Conservation (phyloP, 2,888 invertebrate species). For the Elmis aenea region DNA sequence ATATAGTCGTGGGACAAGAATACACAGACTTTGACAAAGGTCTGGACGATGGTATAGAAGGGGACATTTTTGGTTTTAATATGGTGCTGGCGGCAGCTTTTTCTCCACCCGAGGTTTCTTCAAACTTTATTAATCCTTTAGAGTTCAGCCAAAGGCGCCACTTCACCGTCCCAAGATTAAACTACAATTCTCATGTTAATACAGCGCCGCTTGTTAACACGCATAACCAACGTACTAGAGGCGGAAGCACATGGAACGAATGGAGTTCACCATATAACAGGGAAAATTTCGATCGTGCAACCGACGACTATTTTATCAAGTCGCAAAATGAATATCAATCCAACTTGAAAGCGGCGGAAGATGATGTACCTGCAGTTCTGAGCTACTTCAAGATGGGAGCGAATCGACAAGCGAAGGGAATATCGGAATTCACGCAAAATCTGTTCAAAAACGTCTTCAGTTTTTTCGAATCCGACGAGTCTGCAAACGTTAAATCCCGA, state of each 20-base stretch:
- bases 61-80: constrained; percentile 63
- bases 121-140: constrained; percentile 3
- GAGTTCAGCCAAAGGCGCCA: constrained; percentile 4
- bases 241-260: background rate
- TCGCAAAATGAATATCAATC: background rate
- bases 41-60: constrained; percentile 61
- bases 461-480: constrained; percentile 5
- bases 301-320: background rate
- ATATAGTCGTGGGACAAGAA: constrained; percentile 66
- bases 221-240: constrained; percentile 1
- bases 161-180: background rate
- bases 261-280: background rate
- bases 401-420: constrained; percentile 24
- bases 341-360: constrained; percentile 3
- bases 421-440: constrained; percentile 20
- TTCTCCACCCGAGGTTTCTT: constrained; percentile 4
- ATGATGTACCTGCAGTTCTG: constrained; percentile 25
- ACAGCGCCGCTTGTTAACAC: constrained; percentile 1
- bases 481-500: background rate
- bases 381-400: constrained; percentile 27
- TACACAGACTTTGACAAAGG: constrained; percentile 62
- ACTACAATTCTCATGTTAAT: constrained; percentile 9
- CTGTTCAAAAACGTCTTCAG: constrained; percentile 19
- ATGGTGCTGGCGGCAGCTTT: constrained; percentile 58
- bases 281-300: background rate